Percentiles rank a stretch among this genome's conserved stretches.
These are phyloP conservation scores for Harpagifer antarcticus DNA, from an alignment of 2,797 vertebrate species.

Conservation along the genomic window DNA sequence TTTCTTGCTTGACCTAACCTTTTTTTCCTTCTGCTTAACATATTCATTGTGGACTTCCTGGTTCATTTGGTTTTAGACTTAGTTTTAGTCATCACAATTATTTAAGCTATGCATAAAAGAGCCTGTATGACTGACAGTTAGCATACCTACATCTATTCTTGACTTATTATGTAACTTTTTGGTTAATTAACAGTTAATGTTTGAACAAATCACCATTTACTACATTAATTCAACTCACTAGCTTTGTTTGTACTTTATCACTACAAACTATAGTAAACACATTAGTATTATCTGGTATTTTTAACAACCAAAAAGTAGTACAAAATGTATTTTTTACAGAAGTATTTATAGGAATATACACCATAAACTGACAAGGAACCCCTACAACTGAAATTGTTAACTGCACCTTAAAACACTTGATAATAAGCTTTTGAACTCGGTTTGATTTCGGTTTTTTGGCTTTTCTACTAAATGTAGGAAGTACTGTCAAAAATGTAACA, in stretches of 20 bases:
- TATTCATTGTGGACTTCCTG: neutral
- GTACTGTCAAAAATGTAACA: neutral
- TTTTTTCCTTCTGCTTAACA: neutral
- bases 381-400: neutral
- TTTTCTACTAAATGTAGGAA: neutral
- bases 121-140: neutral
- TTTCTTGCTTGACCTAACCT: neutral
- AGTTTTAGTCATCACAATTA: neutral
- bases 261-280: neutral
- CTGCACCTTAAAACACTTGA: neutral
- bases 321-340: neutral
- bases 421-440: neutral
- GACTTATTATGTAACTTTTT: neutral
- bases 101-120: neutral
- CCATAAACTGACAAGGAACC: too few relatives aligned
- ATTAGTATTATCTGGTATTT: neutral
- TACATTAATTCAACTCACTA: slow-evolving; percentile 2
- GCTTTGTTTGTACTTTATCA: neutral
- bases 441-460: neutral
- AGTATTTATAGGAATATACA: too few relatives aligned
- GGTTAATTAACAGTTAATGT: neutral
- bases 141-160: neutral
- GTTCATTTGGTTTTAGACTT: neutral
- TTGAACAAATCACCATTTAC: neutral
- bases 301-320: neutral